Evolutionary conservation across 2,888 invertebrate genomes (phyloP), one percentile per base, ranked within the genome.

Genomic region (Cephonodes hylas): DNA sequence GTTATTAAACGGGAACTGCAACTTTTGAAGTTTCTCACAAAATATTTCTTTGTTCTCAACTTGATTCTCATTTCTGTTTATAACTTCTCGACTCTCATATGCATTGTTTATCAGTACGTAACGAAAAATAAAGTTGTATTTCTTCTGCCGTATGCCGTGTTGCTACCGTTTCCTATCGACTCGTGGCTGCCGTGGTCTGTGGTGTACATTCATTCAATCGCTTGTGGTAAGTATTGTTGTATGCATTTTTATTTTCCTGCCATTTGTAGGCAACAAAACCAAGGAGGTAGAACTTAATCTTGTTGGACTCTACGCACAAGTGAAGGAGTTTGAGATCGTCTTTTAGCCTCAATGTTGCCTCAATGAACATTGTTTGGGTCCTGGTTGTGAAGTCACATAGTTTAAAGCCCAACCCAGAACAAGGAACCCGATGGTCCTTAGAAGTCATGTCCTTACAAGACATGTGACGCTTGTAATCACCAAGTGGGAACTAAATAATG

Each of bases 21-120:
- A 8, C 68, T 81, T 13, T 66, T 89, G 0, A 80, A 82, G 42
- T 66, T 64, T 8, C 74, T 91, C 1, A 78, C 80, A 0, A 87
- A 84, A 63, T 86, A 83, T 64, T 89, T 85, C 63, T 83, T 88
- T 23, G 66, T 85, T 62, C 64, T 91, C 1, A 90, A 90, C 65
- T 65, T 67, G 0, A 63, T 83, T 15, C 74, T 91, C 3, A 85
- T 90, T 59, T 75, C 77, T 8, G 82, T 90, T 4, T 91, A 90
- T 63, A 88, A 85, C 65, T 90, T 90, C 69, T 81, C 82, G 0
- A 71, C 85, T 0, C 71, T 81, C 1, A 31, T 85, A 25, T 63
- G 88, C 0, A 87, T 89, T 23, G 42, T 74, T 3, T 83, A 81
- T 63, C 61, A 74, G 66, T 90, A 85, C 66, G 44, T 79, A 0